Evolutionary conservation across 2,113 vertebrate species (phyloP).

Genomic region (Grammomys surdaster): DNA sequence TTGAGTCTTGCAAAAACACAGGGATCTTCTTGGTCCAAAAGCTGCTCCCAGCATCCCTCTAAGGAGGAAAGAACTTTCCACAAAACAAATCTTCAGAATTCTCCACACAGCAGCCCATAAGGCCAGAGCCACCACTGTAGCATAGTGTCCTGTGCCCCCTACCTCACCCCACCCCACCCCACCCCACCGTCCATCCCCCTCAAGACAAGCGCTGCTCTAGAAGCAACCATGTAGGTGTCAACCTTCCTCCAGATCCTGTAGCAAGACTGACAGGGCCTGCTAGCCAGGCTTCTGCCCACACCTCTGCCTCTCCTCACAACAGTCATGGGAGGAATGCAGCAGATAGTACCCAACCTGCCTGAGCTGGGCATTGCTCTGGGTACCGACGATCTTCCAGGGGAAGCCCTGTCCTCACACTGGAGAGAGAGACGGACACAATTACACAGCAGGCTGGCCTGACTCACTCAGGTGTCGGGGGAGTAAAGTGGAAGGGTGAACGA

Average conservation of each 20-base stretch:
- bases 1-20: not conserved
- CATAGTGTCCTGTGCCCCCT: not conserved
- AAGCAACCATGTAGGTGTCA: not conserved
- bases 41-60: not conserved
- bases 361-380: not conserved
- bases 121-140: not conserved
- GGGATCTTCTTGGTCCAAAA: not conserved
- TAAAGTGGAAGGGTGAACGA: not conserved
- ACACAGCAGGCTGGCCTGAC: not conserved
- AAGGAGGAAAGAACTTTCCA: not conserved
- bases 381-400: not conserved
- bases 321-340: not conserved
- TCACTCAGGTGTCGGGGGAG: not conserved
- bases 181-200: no score
- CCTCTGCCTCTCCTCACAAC: not conserved
- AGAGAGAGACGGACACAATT: not conserved
- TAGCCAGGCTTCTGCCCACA: not conserved
- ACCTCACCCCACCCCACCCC: not conserved
- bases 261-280: slow-evolving; percentile 47
- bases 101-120: not conserved
- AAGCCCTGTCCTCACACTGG: not conserved
- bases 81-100: not conserved
- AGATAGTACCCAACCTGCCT: not conserved
- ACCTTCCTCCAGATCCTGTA: slow-evolving; percentile 28
- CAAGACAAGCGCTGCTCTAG: not conserved